Evolutionary conservation across 2,113 vertebrate species (phyloP).

Genomic region (Pseudonaja textilis): DNA sequence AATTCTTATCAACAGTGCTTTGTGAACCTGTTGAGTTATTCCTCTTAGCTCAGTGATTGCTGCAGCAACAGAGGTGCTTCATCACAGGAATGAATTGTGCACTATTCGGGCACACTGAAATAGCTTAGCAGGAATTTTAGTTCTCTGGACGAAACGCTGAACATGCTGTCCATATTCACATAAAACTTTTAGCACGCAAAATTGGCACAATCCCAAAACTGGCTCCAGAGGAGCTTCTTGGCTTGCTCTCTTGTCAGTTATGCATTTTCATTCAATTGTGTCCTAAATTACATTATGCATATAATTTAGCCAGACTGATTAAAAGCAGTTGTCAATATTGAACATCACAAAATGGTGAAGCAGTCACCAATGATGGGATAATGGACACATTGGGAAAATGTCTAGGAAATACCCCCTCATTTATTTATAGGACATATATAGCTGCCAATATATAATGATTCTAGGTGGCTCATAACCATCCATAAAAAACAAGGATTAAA

Average conservation of each 20-base stretch:
- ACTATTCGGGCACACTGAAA: background rate
- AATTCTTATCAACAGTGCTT: slow-evolving; percentile 45
- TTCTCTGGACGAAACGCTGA: background rate
- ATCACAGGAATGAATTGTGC: slow-evolving; percentile 12
- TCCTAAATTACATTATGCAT: background rate
- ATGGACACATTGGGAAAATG: background rate
- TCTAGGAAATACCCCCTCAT: background rate
- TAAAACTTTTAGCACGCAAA: background rate
- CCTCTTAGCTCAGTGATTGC: background rate
- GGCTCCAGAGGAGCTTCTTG: background rate
- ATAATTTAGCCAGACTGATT: background rate
- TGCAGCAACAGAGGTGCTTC: slow-evolving; percentile 24
- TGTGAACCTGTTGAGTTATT: slow-evolving; percentile 15
- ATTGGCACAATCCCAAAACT: background rate
- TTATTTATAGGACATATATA: background rate
- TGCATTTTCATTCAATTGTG: background rate
- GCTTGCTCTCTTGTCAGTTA: background rate
- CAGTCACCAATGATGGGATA: no score
- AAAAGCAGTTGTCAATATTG: background rate
- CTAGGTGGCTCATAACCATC: background rate
- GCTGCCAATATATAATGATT: background rate
- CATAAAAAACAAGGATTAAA: background rate
- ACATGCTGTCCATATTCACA: background rate
- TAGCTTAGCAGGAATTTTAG: background rate
- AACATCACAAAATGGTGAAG: background rate